phyloP scores from a whole-genome alignment of 2,113 vertebrate species.

The Pao palembangensis region DNA sequence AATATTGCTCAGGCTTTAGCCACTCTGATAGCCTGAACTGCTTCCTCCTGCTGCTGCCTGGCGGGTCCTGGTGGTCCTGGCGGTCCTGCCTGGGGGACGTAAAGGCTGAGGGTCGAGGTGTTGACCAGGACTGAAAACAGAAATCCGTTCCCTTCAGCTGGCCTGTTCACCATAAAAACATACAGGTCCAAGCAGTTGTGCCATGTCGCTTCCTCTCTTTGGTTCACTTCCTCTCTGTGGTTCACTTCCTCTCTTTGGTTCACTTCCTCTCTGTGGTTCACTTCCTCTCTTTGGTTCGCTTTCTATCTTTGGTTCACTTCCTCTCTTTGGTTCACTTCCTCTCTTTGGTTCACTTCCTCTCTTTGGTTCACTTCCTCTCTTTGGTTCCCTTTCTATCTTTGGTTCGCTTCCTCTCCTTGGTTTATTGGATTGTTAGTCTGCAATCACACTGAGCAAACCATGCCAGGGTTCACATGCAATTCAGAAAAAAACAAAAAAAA shows the following conservation, averaged over 20 bases:
- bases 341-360: background rate
- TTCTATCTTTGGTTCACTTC: background rate
- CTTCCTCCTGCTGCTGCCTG: slow-evolving; percentile 11
- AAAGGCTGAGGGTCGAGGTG: no score
- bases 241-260: background rate
- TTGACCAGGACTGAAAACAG: no score
- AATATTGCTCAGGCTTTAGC: slow-evolving; percentile 27
- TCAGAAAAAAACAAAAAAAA: slow-evolving; percentile 46
- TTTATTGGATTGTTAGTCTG: background rate
- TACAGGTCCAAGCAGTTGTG: no score
- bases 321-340: background rate
- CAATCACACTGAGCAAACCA: background rate
- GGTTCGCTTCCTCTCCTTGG: background rate
- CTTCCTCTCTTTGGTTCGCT: no score
- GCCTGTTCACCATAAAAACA: no score
- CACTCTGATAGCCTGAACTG: slow-evolving; percentile 9
- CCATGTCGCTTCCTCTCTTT: background rate
- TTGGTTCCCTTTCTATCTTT: background rate
- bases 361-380: no score
- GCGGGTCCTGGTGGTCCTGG: background rate
- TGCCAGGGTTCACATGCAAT: background rate
- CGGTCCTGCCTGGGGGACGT: no score
- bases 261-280: background rate
- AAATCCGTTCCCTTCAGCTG: background rate
- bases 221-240: background rate